These are phyloP conservation scores for Pheucticus melanocephalus DNA, from an alignment of 2,113 vertebrate genomes.

Conservation along the genomic window DNA sequence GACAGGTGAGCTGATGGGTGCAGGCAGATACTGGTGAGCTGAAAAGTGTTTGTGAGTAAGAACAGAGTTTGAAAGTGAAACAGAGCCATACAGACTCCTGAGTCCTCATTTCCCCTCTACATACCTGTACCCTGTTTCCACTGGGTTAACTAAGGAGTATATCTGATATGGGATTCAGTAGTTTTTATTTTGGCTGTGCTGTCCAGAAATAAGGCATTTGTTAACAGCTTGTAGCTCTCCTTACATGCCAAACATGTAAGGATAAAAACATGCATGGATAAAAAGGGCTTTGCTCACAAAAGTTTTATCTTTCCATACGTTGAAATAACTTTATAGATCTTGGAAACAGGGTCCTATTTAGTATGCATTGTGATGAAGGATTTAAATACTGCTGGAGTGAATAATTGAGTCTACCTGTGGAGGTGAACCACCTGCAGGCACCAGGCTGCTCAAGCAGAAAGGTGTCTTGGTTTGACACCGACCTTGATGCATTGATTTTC, in stretches of 20 bases:
- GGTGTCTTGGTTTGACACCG: not conserved
- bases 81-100: not conserved
- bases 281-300: not conserved
- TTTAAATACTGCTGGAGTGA: not conserved
- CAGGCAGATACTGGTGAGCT: not conserved
- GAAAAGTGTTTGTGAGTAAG: not conserved
- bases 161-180: not conserved
- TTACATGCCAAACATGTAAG: not conserved
- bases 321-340: not conserved
- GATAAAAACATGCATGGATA: not conserved
- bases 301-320: not conserved
- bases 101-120: not conserved
- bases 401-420: not conserved
- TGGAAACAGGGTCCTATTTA: not conserved
- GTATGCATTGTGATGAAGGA: no score
- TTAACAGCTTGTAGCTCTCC: not conserved
- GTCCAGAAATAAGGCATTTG: not conserved
- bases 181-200: not conserved
- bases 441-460: not conserved
- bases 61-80: not conserved
- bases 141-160: not conserved
- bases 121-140: not conserved
- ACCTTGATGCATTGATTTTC: not conserved
- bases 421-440: not conserved
- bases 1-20: not conserved